A percentile compares a stretch with the other conserved stretches of the same genome.
Evolutionary conservation across 2,888 invertebrate genomes (phyloP).

Genomic region (Lasius platythorax): DNA sequence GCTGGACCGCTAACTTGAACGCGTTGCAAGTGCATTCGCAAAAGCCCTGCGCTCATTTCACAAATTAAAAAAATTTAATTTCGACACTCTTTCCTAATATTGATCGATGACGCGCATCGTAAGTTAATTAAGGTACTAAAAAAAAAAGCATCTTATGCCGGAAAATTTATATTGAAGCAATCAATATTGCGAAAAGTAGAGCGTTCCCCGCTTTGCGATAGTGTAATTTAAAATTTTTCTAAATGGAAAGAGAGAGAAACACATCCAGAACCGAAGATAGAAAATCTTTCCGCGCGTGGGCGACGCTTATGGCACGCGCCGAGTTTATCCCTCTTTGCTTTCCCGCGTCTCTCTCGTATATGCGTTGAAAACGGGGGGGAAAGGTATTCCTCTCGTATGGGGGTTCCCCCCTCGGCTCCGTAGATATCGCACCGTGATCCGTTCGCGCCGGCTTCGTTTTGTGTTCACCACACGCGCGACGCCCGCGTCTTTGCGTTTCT

Average conservation of each 20-base stretch:
- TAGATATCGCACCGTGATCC: slow-evolving; percentile 29
- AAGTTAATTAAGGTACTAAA: not conserved
- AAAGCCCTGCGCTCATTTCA: not conserved
- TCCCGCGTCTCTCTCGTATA: not conserved
- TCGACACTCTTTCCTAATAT: not conserved
- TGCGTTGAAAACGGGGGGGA: not conserved
- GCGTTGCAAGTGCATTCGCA: too few species aligned
- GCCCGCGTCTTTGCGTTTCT: slow-evolving; percentile 20
- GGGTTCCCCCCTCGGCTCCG: not conserved
- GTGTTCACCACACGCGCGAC: not conserved
- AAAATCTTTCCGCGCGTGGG: slow-evolving; percentile 58
- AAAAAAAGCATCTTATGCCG: not conserved
- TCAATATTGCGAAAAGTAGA: not conserved
- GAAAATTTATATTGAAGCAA: not conserved
- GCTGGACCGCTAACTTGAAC: not conserved
- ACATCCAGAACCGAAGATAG: not conserved
- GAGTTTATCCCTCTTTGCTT: slow-evolving; percentile 34
- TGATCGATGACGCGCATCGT: not conserved
- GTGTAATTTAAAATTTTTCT: not conserved
- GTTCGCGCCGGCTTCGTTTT: slow-evolving; percentile 10
- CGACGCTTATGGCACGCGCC: slow-evolving; percentile 68
- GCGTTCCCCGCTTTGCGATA: not conserved
- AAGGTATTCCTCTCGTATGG: slow-evolving; percentile 39
- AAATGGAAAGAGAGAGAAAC: not conserved
- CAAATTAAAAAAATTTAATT: not conserved